Evolutionary conservation across 2,113 vertebrate species (phyloP), one percentile per base, ranked within the genome.

Genomic region (Ceratotherium simum): DNA sequence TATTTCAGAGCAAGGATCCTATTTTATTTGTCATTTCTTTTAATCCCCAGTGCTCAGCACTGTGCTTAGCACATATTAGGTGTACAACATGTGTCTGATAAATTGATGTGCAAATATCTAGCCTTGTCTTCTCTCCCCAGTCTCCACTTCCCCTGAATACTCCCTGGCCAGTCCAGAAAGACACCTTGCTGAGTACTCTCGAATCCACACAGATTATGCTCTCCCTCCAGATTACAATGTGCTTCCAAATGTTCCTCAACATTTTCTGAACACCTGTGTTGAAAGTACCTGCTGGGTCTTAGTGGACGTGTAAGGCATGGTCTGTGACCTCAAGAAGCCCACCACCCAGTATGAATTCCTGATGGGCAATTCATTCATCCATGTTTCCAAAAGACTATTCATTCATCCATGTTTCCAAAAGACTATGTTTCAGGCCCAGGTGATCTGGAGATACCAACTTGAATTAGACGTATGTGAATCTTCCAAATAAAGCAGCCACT

Each of bases 271-370:
- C 0, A 5, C 46, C 16, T 31, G 16, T 20, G 64, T 23, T 69
- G 21, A 80, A 80, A 62, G 29, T 3, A 12, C 36, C 14, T 14
- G 29, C 10, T 10, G 54, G 20, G 33, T 29, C n/a, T 18, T 33
- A 9, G 36, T 27, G 67, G 5, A 25, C 3, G 8, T 10, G 2
- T 12, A 62, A 64, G 70, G 42, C 33, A 12, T 0, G 2, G 46
- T 27, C 46, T 9, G 8, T 4, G 79, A 56, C 23, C 62, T 94
- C 27, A 83, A 25, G 48, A 21, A 69, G 13, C 27, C 51, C 51
- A 86, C 48, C 11, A 3, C 6, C 27, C 36, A 21, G 11, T 25
- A 33, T 27, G 73, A 36, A n/a, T 25, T 58, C 54, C 39, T 60
- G 36, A 85, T 6, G 12, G 23, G 42, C 20, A 73, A 54, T 39